Conservation (phyloP, 2,113 vertebrate species). For the Zootoca vivipara region DNA sequence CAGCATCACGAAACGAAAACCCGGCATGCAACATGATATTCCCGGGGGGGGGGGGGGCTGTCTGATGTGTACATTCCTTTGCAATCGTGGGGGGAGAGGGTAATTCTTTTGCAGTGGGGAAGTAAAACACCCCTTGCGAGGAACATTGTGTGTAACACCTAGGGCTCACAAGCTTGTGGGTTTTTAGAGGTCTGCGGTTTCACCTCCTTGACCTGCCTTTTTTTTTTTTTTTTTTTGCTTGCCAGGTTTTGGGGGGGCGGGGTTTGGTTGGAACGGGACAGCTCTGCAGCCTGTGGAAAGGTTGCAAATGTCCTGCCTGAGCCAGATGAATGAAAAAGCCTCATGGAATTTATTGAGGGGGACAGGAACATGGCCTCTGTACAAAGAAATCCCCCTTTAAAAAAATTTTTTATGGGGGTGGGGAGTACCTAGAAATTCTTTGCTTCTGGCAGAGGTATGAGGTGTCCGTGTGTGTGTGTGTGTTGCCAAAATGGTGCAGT, state of each 20-base stretch:
- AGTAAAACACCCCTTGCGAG: slow-evolving; percentile 29
- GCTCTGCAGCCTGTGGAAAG: not conserved
- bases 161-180: slow-evolving; percentile 46
- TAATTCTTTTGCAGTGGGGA: not conserved
- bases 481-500: not conserved
- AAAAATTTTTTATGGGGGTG: not conserved
- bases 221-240: not conserved
- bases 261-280: not conserved
- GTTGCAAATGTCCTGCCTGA: too few relatives aligned
- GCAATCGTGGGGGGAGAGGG: slow-evolving; percentile 36
- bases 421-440: too few relatives aligned
- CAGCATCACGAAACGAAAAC: slow-evolving; percentile 70
- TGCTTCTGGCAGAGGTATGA: not conserved
- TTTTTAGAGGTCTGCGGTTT: slow-evolving; percentile 35
- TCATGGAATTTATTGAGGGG: not conserved
- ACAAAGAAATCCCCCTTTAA: too few relatives aligned
- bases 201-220: not conserved
- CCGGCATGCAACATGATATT: slow-evolving; percentile 63
- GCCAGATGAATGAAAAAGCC: not conserved
- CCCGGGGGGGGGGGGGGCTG: slow-evolving; percentile 46
- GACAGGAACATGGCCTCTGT: too few relatives aligned
- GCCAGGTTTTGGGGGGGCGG: not conserved
- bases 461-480: not conserved
- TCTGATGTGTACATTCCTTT: slow-evolving; percentile 69
- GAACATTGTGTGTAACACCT: slow-evolving; percentile 60